Evolutionary conservation across 2,888 invertebrate genomes (phyloP), one percentile per base, ranked within the genome.

Genomic region (Apamea epomidion): DNA sequence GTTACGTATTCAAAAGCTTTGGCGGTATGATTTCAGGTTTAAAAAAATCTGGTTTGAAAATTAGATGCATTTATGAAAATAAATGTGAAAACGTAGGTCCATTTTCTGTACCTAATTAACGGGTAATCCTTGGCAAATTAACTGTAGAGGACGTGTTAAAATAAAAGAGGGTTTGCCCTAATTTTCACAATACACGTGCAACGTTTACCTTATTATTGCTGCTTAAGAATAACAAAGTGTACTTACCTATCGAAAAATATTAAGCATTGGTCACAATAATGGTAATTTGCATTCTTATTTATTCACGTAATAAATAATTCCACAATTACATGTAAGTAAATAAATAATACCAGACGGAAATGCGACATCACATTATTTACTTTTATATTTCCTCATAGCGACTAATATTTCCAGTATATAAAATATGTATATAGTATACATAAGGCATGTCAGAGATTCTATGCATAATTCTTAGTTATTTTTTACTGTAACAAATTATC

Each of bases 341-440:
- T 81, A 67, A 72, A 73, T 74, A 74, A 80, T 32, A 65, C 7
- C 0, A 51, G 42, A 37, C 78, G 42, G 25, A 54, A 84, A 80
- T 67, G 80, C 65, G 48, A 72, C 32, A 45, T 21, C 14, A 45
- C 37, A 58, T 67, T 80, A 77, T 74, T 84, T 67, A 51, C 60
- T 72, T 74, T 1, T 67, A 42, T 58, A 78, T 77, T 73, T 85
- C 85, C 88, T 85, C 65, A 73, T 75, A n/a, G 65, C 45, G 37
- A 77, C 72, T 32, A 62, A 62, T 77, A 67, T 67, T 79, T 58
- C 32, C 51, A 64, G 60, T 58, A 70, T 48, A 18, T 32, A 64
- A 7, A 54, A 21, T 65, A 62, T 42, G 42, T 42, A 42, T 42
- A 42, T 7, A 42, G 42, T 42, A 58, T 70, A 48, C 8, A 5